These are phyloP conservation scores for Ophion ventricosus DNA, from an alignment of 2,888 invertebrate species.

Conservation along the genomic window DNA sequence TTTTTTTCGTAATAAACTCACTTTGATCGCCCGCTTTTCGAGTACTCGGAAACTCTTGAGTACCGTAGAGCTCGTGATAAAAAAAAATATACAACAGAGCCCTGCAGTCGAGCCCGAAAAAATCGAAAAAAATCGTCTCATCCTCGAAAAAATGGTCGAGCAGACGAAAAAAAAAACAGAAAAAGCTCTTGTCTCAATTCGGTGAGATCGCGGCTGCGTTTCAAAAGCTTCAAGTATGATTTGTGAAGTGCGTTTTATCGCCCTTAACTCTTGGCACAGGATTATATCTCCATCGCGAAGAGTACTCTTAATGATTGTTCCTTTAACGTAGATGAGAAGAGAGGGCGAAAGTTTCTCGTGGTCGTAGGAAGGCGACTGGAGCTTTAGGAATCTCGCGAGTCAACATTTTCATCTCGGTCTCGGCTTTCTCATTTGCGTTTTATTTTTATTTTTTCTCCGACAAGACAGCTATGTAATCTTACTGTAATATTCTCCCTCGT, in stretches of 20 bases:
- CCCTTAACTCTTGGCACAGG: slow-evolving; percentile 2
- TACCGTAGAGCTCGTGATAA: neutral
- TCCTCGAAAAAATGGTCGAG: neutral
- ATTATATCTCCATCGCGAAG: slow-evolving; percentile 23
- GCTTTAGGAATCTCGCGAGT: slow-evolving; percentile 19
- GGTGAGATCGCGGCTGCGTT: slow-evolving; percentile 24
- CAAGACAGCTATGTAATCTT: slow-evolving; percentile 26
- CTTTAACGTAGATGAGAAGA: slow-evolving; percentile 26
- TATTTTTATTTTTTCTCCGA: slow-evolving; percentile 21
- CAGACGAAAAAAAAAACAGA: slow-evolving; percentile 25
- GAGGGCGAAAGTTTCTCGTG: slow-evolving; percentile 11
- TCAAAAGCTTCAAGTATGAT: slow-evolving; percentile 42
- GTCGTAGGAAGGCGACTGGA: neutral
- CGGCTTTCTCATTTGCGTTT: slow-evolving; percentile 2
- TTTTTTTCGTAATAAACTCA: neutral
- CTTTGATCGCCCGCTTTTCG: neutral
- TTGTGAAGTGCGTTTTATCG: slow-evolving; percentile 57
- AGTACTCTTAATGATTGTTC: slow-evolving; percentile 51
- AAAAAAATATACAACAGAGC: neutral
- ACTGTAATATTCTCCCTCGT: slow-evolving; percentile 29
- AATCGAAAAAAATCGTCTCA: neutral
- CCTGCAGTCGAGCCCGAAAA: neutral
- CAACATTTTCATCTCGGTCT: slow-evolving; percentile 36
- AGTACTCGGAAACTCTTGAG: neutral
- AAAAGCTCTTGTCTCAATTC: slow-evolving; percentile 8